Conservation (phyloP, 2,888 invertebrate species). For the Drosophila cracens region DNA sequence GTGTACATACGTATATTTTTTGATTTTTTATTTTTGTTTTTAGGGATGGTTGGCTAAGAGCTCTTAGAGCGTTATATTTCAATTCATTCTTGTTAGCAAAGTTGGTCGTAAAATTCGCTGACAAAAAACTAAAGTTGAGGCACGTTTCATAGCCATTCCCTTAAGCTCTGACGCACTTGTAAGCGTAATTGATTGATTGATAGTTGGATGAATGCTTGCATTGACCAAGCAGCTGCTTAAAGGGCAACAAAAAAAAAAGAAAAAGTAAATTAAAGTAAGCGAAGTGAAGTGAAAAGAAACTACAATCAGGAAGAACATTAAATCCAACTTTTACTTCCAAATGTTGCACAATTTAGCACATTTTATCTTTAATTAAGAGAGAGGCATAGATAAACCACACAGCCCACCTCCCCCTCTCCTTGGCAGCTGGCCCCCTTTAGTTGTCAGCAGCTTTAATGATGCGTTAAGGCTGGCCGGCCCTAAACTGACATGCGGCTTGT, state of each 20-base stretch:
- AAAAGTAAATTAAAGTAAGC: background rate
- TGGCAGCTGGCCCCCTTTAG: background rate
- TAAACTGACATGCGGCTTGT: conserved; percentile 64
- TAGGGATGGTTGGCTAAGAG: too few species aligned
- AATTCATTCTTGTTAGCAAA: conserved; percentile 63
- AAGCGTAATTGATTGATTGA: conserved; percentile 78
- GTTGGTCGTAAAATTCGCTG: conserved; percentile 70
- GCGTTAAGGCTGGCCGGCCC: conserved; percentile 63
- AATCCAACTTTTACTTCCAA: conserved; percentile 50
- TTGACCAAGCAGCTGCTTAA: conserved; percentile 32
- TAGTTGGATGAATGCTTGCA: conserved; percentile 47
- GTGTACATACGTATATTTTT: background rate
- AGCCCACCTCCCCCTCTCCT: background rate
- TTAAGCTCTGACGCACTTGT: conserved; percentile 57
- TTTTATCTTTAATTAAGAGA: conserved; percentile 77
- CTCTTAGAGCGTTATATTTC: conserved; percentile 24
- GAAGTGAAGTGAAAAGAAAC: background rate
- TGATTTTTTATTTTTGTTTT: background rate
- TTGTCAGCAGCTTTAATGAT: conserved; percentile 73
- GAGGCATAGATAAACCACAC: conserved; percentile 23
- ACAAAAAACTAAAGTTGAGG: conserved; percentile 58
- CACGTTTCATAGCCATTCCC: conserved; percentile 62
- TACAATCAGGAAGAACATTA: conserved; percentile 43
- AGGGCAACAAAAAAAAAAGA: background rate
- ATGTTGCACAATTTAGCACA: conserved; percentile 61